phyloP scores from a whole-genome alignment of 2,113 vertebrate species.

The Natator depressus region DNA sequence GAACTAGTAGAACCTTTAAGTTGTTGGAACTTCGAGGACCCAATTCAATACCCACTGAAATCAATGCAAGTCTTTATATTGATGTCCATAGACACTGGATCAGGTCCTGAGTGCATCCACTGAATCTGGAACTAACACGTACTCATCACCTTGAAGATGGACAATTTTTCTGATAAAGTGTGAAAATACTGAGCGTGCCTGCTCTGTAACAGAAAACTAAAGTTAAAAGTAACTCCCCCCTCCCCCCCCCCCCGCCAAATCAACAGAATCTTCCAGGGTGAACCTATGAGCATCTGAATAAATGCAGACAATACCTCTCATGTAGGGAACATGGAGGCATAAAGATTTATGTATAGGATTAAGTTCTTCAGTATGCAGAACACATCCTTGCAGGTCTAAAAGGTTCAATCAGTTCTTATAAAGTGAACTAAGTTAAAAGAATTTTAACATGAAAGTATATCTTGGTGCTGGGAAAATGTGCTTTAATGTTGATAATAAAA shows the following conservation, averaged over 20 bases:
- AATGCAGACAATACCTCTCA: background rate
- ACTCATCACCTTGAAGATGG: background rate
- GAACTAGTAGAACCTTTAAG: background rate
- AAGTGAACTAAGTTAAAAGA: conserved; percentile 20
- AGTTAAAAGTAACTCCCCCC: background rate
- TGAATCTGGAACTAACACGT: background rate
- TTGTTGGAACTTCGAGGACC: background rate
- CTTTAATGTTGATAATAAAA: background rate
- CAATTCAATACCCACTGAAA: background rate
- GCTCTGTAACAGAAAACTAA: background rate
- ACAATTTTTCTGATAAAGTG: background rate
- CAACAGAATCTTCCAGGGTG: background rate
- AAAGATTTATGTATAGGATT: background rate
- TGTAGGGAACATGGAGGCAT: conserved; percentile 17
- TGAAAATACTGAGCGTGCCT: background rate
- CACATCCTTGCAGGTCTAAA: background rate
- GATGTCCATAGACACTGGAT: background rate
- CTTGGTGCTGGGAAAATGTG: background rate
- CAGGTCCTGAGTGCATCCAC: background rate
- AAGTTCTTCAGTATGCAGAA: conserved; percentile 32
- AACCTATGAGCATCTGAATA: background rate
- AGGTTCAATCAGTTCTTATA: background rate
- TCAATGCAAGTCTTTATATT: background rate
- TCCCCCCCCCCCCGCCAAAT: background rate
- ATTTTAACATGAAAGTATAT: background rate